Conservation (phyloP, 2,797 vertebrate species). For the Percopsis omiscomaycus region DNA sequence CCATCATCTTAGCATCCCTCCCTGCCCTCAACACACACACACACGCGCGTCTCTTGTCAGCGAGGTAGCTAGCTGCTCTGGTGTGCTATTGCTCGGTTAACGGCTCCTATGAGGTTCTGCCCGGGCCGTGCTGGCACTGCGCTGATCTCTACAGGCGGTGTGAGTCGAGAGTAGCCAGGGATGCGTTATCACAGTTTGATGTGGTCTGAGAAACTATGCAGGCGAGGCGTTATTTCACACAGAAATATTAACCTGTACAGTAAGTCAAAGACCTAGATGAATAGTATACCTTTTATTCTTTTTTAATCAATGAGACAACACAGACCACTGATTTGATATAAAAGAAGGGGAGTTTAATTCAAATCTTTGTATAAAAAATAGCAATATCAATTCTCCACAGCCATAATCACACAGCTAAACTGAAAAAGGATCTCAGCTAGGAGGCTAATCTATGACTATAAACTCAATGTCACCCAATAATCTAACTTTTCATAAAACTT, state of each 20-base stretch:
- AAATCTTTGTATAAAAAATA: constrained; percentile 99
- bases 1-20: constrained; percentile 17
- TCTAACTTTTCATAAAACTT: constrained; percentile 75
- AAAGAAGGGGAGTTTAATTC: constrained; percentile 94
- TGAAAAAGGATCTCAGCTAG: constrained; percentile 75
- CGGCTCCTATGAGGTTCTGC: constrained; percentile 48
- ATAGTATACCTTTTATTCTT: background rate
- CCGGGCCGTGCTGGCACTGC: constrained; percentile 25
- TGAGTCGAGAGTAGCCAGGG: constrained; percentile 18
- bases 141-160: constrained; percentile 16
- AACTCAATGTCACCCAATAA: constrained; percentile 61
- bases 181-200: background rate
- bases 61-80: background rate
- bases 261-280: background rate
- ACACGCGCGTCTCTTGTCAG: constrained; percentile 43
- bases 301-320: constrained; percentile 45
- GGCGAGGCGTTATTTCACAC: no score
- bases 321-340: constrained; percentile 74
- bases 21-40: constrained; percentile 17
- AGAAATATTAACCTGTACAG: background rate
- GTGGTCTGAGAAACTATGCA: no score
- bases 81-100: constrained; percentile 49
- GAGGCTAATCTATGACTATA: constrained; percentile 78
- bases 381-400: constrained; percentile 82
- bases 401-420: constrained; percentile 85